phyloP scores from a whole-genome alignment of 2,113 vertebrate species.

The Macaca nemestrina region DNA sequence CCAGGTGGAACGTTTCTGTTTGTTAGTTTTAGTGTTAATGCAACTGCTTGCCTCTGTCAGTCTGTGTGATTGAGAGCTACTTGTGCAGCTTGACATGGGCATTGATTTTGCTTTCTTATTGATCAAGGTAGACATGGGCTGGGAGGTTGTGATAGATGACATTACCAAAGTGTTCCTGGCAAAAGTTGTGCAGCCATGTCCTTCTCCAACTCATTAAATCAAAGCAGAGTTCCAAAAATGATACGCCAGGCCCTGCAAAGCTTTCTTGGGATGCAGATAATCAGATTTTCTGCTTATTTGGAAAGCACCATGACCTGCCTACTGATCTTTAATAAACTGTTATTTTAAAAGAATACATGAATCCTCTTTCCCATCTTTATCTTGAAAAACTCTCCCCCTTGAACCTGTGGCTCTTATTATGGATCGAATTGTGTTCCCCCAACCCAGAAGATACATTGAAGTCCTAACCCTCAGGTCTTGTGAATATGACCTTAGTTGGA shows the following conservation, averaged over 20 bases:
- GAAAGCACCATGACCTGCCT: slow-evolving; percentile 34
- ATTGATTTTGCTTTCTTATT: slow-evolving; percentile 54
- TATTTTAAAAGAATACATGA: slow-evolving; percentile 34
- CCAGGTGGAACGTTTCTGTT: slow-evolving; percentile 28
- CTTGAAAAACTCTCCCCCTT: not conserved
- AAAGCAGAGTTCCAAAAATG: slow-evolving; percentile 46
- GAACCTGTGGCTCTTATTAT: not conserved
- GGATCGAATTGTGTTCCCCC: not conserved
- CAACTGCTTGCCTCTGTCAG: not conserved
- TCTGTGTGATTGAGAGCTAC: slow-evolving; percentile 30
- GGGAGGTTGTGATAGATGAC: slow-evolving; percentile 53
- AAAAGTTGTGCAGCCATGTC: slow-evolving; percentile 10
- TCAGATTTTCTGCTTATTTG: slow-evolving; percentile 62
- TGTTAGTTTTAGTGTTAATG: slow-evolving; percentile 6
- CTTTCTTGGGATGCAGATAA: slow-evolving; percentile 39
- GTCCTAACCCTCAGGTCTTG: not conserved
- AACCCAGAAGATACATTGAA: not conserved
- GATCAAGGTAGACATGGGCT: slow-evolving; percentile 33
- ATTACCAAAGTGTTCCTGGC: slow-evolving; percentile 48
- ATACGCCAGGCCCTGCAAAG: not conserved
- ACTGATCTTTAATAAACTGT: slow-evolving; percentile 50
- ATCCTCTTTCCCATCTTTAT: slow-evolving; percentile 33
- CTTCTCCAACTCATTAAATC: slow-evolving; percentile 51
- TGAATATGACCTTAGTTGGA: not conserved
- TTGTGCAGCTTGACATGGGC: not conserved